A percentile compares a stretch with the other conserved stretches of the same genome.
Conservation (phyloP, 2,797 vertebrate species). For the Phrynocephalus guinanensis region DNA sequence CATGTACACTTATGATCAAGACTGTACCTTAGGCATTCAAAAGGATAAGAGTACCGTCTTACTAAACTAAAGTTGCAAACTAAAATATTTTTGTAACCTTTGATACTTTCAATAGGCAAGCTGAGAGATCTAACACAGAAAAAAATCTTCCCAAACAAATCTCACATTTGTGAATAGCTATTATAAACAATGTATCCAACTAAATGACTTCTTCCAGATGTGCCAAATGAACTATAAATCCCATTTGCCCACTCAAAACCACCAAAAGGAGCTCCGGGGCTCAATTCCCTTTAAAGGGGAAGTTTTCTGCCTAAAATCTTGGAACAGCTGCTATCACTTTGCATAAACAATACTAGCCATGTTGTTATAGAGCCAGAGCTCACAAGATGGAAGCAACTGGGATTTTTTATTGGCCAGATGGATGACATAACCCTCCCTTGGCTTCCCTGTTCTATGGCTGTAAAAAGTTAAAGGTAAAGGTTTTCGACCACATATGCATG, state of each 20-base stretch:
- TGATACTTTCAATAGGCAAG: neutral
- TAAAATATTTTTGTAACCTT: neutral
- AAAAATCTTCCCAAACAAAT: neutral
- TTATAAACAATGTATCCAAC: neutral
- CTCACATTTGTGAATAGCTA: neutral
- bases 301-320: neutral
- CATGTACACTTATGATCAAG: neutral
- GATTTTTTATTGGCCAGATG: neutral
- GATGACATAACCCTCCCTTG: neutral
- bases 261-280: neutral
- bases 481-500: too few relatives aligned
- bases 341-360: neutral
- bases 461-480: too few relatives aligned
- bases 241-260: neutral
- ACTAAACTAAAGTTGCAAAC: neutral
- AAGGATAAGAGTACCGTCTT: neutral
- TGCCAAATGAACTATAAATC: neutral
- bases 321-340: neutral
- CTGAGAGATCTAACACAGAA: neutral
- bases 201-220: neutral
- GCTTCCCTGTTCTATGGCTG: too few relatives aligned
- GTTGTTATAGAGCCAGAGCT: neutral
- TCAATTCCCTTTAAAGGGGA: neutral
- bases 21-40: neutral
- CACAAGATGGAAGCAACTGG: neutral